Conservation (phyloP, 2,113 vertebrate genomes). For the Castor canadensis region DNA sequence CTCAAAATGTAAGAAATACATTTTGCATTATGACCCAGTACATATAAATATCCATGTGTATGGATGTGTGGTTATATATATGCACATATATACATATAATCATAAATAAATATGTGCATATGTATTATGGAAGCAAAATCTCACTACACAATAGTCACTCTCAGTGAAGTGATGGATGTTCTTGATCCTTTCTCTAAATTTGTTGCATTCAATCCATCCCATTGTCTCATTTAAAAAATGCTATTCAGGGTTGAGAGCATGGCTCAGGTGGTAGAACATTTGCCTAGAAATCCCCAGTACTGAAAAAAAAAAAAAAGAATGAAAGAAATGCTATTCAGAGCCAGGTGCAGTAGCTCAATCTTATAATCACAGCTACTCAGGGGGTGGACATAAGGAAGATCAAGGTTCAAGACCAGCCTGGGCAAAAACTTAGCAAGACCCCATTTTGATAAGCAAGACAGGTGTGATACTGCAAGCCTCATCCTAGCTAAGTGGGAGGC, state of each 20-base stretch:
- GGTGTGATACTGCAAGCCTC: no score
- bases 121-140: not conserved
- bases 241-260: not conserved
- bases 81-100: not conserved
- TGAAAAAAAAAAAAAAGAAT: no score
- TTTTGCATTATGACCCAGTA: constrained; percentile 16
- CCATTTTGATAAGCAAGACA: no score
- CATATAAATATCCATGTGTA: not conserved
- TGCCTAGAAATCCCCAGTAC: no score
- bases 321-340: no score
- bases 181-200: not conserved
- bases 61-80: not conserved
- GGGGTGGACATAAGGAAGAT: no score
- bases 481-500: no score
- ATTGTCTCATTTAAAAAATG: constrained; percentile 20
- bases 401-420: no score
- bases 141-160: not conserved
- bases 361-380: no score
- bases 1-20: constrained; percentile 29
- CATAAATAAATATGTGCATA: not conserved
- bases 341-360: no score
- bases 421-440: no score
- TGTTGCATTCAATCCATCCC: not conserved
- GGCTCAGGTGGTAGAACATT: no score
- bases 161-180: not conserved